Percentiles rank a stretch among this genome's conserved stretches.
phyloP scores from a whole-genome alignment of 2,113 vertebrate species.

The Proteles cristata region DNA sequence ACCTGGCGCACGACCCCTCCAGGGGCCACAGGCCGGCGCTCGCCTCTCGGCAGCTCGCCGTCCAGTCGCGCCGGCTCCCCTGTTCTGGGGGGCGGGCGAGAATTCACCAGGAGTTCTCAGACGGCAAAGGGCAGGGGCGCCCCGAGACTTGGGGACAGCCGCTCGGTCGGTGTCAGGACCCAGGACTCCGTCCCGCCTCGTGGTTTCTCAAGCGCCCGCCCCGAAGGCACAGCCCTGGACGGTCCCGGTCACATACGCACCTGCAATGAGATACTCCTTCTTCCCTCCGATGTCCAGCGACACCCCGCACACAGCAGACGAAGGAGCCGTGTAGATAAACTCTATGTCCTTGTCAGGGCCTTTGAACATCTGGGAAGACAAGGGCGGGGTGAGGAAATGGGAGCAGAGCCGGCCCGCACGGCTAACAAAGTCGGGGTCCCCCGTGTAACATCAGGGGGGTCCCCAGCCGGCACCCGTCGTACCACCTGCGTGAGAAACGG shows the following conservation, averaged over 20 bases:
- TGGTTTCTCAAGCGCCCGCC: accelerated
- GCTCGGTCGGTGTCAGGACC: accelerated
- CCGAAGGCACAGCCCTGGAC: accelerated
- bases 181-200: too few species aligned
- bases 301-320: slow-evolving; percentile 93
- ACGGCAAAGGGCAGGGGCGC: accelerated
- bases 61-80: neutral
- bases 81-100: accelerated
- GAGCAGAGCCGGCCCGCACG: accelerated
- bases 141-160: accelerated
- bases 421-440: accelerated
- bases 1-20: neutral
- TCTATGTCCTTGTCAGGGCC: slow-evolving; percentile 91
- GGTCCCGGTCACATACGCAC: slow-evolving; percentile 73
- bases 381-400: accelerated
- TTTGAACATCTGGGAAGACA: slow-evolving; percentile 93
- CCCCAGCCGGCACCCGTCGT: accelerated
- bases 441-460: accelerated
- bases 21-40: neutral
- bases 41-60: neutral
- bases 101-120: too few species aligned
- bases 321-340: slow-evolving; percentile 93
- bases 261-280: slow-evolving; percentile 96
- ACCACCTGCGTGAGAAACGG: accelerated
- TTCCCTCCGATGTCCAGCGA: slow-evolving; percentile 91